Base-by-base conservation (phyloP, 2,113 vertebrate genomes). In the Daubentonia madagascariensis region DNA sequence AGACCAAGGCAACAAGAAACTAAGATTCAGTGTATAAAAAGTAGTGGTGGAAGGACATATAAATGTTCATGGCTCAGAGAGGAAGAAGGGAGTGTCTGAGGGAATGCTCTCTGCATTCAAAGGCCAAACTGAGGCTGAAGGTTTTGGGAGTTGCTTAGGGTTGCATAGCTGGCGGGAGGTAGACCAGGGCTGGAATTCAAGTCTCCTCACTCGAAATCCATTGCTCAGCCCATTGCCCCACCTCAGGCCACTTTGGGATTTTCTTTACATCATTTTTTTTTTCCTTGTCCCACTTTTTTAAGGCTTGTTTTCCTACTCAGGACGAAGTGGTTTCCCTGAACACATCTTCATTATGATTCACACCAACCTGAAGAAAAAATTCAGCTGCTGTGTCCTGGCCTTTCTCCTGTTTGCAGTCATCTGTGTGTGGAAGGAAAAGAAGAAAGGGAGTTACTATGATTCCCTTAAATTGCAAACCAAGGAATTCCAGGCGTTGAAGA, bases 351-450 rank as follows among this genome's bases (percentile, higher is more conserved):
- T 98, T 98, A 99, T 99, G 99, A 98, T 98, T 98, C 98, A 96
- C 96, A 92, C 98, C 98, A 99, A 97, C 91, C 79, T 99, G 96
- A 68, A 99, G 96, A 99, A 97, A 97, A 99, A 99, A 63, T 91
- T 97, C 0, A 87, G 95, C 35, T 99, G 84, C 96, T 96, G 94
- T 59, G 88, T 99, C 37, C 96, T 99, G 96, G 96, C 97, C 81
- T 79, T 99, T 45, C 93, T 99, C 94, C 91, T 99, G 37, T 98
- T 98, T 1, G 97, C 98, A 28, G 96, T 97, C 3, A 78, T 99
- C 98, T 99, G 98, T 96, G 79, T 99, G 35, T 99, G 99, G 99
- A 99, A 98, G 91, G 98, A 99, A 94, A 98, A 97, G 0, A 98
- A 96, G 95, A 98, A 98, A 98, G 98, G 95, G n/a, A 85, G 52